phyloP scores from a whole-genome alignment of 2,888 invertebrate genomes.

The Eledone cirrhosa region DNA sequence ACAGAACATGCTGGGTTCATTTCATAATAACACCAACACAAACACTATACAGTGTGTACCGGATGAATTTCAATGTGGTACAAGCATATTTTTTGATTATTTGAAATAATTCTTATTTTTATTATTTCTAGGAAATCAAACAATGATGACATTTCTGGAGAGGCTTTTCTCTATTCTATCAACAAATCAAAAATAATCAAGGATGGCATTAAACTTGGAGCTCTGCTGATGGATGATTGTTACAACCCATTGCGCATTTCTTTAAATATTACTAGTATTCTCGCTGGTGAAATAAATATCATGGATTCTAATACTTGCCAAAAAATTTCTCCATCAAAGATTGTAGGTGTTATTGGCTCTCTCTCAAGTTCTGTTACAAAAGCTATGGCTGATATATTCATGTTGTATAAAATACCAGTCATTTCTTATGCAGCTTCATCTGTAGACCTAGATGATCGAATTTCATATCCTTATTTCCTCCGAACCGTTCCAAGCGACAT shows the following conservation, averaged over 20 bases:
- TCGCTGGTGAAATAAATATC: constrained; percentile 40
- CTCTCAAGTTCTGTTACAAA: constrained; percentile 64
- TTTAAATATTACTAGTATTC: constrained; percentile 39
- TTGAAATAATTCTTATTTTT: not conserved
- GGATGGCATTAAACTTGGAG: constrained; percentile 53
- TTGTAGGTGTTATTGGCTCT: constrained; percentile 70
- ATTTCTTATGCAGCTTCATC: constrained; percentile 57
- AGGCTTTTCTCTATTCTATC: constrained; percentile 51
- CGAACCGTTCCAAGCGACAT: constrained; percentile 60
- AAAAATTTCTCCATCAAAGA: constrained; percentile 40
- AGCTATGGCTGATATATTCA: constrained; percentile 46
- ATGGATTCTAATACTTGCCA: constrained; percentile 35
- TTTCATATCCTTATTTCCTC: constrained; percentile 56
- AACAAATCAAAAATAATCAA: constrained; percentile 35
- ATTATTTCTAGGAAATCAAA: constrained; percentile 41
- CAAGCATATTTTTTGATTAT: too few species aligned
- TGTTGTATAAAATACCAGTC: constrained; percentile 49
- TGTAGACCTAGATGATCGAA: constrained; percentile 52
- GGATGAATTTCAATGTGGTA: too few species aligned
- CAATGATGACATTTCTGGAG: constrained; percentile 49
- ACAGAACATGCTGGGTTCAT: too few species aligned
- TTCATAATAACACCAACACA: too few species aligned
- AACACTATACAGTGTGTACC: too few species aligned
- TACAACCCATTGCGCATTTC: constrained; percentile 46
- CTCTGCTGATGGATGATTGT: constrained; percentile 58